phyloP scores from a whole-genome alignment of 2,888 invertebrate genomes.

The Agrochola lota region DNA sequence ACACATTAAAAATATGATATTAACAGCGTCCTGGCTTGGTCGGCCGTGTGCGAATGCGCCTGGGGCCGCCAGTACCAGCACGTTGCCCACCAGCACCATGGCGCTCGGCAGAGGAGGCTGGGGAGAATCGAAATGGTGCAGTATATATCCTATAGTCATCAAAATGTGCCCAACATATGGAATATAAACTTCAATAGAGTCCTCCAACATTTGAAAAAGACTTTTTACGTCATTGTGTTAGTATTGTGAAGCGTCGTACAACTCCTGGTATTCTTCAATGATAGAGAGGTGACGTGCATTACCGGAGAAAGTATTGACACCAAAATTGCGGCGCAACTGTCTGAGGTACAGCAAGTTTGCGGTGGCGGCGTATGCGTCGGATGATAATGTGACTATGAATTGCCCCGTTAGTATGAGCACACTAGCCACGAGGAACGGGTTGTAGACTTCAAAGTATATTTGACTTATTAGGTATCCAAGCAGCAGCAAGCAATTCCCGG shows the following conservation, averaged over 20 bases:
- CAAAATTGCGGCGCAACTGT: conserved; percentile 56
- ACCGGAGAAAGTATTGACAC: conserved; percentile 69
- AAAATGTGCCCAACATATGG: conserved; percentile 81
- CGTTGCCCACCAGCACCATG: conserved; percentile 81
- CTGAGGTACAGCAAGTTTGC: conserved; percentile 66
- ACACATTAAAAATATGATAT: conserved; percentile 78
- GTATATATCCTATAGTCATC: conserved; percentile 83
- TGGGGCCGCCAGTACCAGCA: conserved; percentile 79
- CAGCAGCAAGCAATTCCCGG: conserved; percentile 69
- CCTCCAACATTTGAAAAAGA: conserved; percentile 68
- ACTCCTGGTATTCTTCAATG: conserved; percentile 73
- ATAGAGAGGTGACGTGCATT: conserved; percentile 72
- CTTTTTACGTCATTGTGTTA: conserved; percentile 20
- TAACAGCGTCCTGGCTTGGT: conserved; percentile 74
- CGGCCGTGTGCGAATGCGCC: conserved; percentile 71
- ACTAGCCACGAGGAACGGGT: conserved; percentile 62
- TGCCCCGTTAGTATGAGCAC: conserved; percentile 70
- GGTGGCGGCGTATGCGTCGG: conserved; percentile 62
- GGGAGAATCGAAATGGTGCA: conserved; percentile 78
- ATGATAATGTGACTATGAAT: conserved; percentile 66
- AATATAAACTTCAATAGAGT: conserved; percentile 71
- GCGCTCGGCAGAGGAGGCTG: conserved; percentile 82
- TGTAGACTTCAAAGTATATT: conserved; percentile 56
- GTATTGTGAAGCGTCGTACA: conserved; percentile 42
- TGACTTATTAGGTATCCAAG: conserved; percentile 71